Percentiles rank a stretch among this genome's conserved stretches.
phyloP scores from a whole-genome alignment of 1,140 invertebrate species.

The Drosophila parabipectinata region DNA sequence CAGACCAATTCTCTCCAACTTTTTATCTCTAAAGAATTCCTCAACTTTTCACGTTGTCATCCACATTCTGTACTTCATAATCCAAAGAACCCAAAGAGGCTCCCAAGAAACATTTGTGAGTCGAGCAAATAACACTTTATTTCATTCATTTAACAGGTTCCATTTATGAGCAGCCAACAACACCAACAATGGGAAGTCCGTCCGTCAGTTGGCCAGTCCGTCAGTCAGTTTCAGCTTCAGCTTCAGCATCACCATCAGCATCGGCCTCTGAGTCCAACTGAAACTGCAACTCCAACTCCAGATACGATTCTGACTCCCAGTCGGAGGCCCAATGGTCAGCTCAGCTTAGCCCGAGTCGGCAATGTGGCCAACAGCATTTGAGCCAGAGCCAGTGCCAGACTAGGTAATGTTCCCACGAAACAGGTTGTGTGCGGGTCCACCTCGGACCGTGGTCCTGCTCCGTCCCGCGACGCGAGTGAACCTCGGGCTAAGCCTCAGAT shows the following conservation, averaged over 20 bases:
- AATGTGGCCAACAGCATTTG: conserved; percentile 38
- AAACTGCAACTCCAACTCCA: conserved; percentile 5
- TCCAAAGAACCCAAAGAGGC: conserved; percentile 54
- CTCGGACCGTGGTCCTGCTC: conserved; percentile 32
- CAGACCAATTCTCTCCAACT: not conserved
- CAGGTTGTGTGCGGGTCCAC: conserved; percentile 71
- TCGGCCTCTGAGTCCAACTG: not conserved
- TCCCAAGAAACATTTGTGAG: conserved; percentile 76
- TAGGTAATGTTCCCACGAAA: conserved; percentile 84
- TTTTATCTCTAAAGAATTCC: not conserved
- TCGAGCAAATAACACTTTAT: conserved; percentile 83
- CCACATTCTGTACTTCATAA: conserved; percentile 14
- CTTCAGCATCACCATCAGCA: not conserved
- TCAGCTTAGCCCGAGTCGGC: conserved; percentile 36
- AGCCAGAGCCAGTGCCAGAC: conserved; percentile 64
- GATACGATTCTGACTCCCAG: conserved; percentile 15
- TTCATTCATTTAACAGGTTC: conserved; percentile 83
- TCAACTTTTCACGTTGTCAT: conserved; percentile 19
- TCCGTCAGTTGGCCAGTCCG: conserved; percentile 21
- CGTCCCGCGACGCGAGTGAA: conserved; percentile 11
- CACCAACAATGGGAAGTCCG: conserved; percentile 32
- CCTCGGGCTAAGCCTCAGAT: conserved; percentile 13
- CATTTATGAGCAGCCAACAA: conserved; percentile 74
- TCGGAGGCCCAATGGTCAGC: conserved; percentile 58
- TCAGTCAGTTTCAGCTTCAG: conserved; percentile 15